Conservation (phyloP, 2,888 invertebrate genomes). For the Orchesellides sinensis region DNA sequence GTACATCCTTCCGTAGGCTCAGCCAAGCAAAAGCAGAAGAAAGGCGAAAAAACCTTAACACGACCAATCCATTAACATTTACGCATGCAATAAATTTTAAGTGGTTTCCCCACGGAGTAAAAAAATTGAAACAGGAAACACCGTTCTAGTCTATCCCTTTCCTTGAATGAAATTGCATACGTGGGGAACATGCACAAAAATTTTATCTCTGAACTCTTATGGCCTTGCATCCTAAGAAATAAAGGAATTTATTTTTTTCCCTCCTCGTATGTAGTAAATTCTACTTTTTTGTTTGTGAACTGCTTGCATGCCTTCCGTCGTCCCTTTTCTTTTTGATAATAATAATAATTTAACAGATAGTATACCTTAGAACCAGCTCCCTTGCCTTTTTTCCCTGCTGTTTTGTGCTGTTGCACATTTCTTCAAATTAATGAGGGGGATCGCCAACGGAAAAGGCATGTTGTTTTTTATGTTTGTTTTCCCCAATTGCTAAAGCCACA, state of each 20-base stretch:
- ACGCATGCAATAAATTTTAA: conserved; percentile 60
- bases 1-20: neutral
- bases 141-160: conserved; percentile 6
- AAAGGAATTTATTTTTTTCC: neutral
- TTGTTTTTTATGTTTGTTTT: neutral
- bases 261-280: neutral
- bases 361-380: neutral
- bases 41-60: conserved; percentile 24
- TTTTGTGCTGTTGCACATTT: conserved; percentile 16
- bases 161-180: conserved; percentile 16
- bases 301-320: neutral
- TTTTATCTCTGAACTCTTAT: neutral
- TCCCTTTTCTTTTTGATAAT: neutral
- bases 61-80: conserved; percentile 59
- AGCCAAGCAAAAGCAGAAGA: neutral
- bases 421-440: conserved; percentile 34
- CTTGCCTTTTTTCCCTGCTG: neutral
- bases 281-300: neutral
- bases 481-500: conserved; percentile 7
- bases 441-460: conserved; percentile 19
- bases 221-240: neutral
- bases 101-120: conserved; percentile 51
- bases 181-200: conserved; percentile 17
- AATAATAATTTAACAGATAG: neutral
- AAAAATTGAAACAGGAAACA: conserved; percentile 24